Evolutionary conservation across 2,113 vertebrate species (phyloP).

Genomic region (Dendropsophus ebraccatus): DNA sequence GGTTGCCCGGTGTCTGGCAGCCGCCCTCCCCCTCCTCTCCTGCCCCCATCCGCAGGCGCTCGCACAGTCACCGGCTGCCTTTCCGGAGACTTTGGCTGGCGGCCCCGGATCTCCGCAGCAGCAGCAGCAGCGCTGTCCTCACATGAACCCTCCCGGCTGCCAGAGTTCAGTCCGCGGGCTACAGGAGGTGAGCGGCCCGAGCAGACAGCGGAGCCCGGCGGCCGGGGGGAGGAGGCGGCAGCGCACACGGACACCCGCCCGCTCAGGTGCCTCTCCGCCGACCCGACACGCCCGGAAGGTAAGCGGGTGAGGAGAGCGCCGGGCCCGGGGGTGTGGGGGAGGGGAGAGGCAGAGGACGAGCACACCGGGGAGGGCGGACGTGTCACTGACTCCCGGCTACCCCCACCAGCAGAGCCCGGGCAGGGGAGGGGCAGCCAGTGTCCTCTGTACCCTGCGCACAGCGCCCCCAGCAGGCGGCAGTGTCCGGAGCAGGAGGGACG

Average conservation of each 20-base stretch:
- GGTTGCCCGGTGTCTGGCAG: too few species aligned
- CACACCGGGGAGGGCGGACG: too few species aligned
- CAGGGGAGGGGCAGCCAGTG: too few species aligned
- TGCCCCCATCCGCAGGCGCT: slow-evolving; percentile 55
- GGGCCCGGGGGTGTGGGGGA: not conserved
- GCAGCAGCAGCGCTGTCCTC: slow-evolving; percentile 67
- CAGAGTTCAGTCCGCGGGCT: slow-evolving; percentile 62
- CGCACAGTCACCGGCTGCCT: slow-evolving; percentile 53
- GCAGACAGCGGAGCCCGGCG: not conserved
- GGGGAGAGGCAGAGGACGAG: too few species aligned
- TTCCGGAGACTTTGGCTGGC: slow-evolving; percentile 61
- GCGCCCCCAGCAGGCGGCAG: slow-evolving; percentile 25
- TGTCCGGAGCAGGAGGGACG: not conserved
- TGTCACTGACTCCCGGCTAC: too few species aligned
- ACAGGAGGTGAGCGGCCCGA: slow-evolving; percentile 13
- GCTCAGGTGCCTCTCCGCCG: not conserved
- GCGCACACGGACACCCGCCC: slow-evolving; percentile 29
- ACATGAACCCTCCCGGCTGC: slow-evolving; percentile 66
- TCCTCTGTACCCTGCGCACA: not conserved
- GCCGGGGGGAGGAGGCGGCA: too few species aligned
- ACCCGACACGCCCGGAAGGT: not conserved
- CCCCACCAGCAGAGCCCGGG: too few species aligned
- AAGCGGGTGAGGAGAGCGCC: not conserved
- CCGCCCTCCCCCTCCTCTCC: slow-evolving; percentile 9
- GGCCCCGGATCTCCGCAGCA: slow-evolving; percentile 61